A percentile compares a stretch with the other conserved stretches of the same genome.
Evolutionary conservation across 2,888 invertebrate species (phyloP).

Genomic region (Calliphora vomitoria): DNA sequence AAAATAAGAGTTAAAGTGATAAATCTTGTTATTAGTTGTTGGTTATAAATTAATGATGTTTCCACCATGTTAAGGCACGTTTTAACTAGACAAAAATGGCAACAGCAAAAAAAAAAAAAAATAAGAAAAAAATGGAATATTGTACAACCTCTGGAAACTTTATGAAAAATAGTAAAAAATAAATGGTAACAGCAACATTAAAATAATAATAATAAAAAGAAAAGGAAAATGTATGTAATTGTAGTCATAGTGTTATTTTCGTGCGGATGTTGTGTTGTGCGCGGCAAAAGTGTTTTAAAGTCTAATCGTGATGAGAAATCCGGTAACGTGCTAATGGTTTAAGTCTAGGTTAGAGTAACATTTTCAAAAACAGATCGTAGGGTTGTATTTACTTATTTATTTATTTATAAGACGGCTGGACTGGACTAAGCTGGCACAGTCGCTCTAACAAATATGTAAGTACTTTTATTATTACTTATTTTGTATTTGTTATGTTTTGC

Average conservation of each 20-base stretch:
- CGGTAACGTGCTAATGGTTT: constrained; percentile 73
- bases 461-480: constrained; percentile 49
- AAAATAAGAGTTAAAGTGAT: constrained; percentile 68
- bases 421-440: background rate
- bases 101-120: constrained; percentile 16
- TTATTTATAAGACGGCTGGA: background rate
- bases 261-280: constrained; percentile 62
- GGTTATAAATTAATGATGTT: constrained; percentile 74
- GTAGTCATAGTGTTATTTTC: constrained; percentile 52
- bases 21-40: constrained; percentile 74
- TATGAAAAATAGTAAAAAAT: constrained; percentile 70
- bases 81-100: constrained; percentile 47
- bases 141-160: constrained; percentile 19
- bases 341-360: constrained; percentile 67
- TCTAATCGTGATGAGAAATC: constrained; percentile 74
- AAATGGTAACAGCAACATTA: constrained; percentile 68
- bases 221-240: constrained; percentile 34
- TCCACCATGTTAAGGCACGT: constrained; percentile 68
- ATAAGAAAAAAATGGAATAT: constrained; percentile 16
- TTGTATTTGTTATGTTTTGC: constrained; percentile 19
- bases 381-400: constrained; percentile 9
- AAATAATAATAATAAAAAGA: constrained; percentile 12
- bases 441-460: constrained; percentile 16
- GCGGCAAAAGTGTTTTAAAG: constrained; percentile 72
- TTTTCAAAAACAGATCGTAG: constrained; percentile 43